phyloP scores from a whole-genome alignment of 2,888 invertebrate species.

The Andrena hattorfiana region DNA sequence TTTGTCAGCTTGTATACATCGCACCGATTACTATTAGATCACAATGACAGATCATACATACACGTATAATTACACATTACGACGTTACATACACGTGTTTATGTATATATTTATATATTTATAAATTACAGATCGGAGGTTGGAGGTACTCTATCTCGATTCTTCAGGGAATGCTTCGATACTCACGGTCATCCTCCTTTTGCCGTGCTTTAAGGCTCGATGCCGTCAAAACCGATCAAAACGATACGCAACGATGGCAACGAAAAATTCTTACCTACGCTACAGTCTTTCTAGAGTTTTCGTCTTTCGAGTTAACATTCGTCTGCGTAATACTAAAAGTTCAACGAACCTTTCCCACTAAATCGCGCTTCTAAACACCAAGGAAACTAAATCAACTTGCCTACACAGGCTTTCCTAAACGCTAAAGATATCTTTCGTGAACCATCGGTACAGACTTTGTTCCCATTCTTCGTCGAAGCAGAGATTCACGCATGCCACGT shows the following conservation, averaged over 20 bases:
- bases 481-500: background rate
- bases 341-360: background rate
- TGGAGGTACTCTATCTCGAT: conserved; percentile 27
- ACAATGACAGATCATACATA: conserved; percentile 65
- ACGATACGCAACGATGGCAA: conserved; percentile 31
- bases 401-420: background rate
- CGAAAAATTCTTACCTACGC: conserved; percentile 1
- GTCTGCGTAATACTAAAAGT: conserved; percentile 8
- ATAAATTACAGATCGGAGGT: conserved; percentile 59
- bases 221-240: conserved; percentile 29
- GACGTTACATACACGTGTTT: conserved; percentile 55
- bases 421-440: background rate
- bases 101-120: conserved; percentile 62
- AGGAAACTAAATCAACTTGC: background rate
- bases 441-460: background rate
- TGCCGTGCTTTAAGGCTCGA: conserved; percentile 8
- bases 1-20: conserved; percentile 52
- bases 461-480: conserved; percentile 19
- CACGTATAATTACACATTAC: conserved; percentile 64
- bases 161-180: conserved; percentile 35
- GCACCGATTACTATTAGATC: conserved; percentile 54
- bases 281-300: background rate
- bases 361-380: background rate
- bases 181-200: background rate
- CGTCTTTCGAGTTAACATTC: conserved; percentile 22